Evolutionary conservation across 2,797 vertebrate genomes (phyloP).

Genomic region (Craterocephalus amniculus): DNA sequence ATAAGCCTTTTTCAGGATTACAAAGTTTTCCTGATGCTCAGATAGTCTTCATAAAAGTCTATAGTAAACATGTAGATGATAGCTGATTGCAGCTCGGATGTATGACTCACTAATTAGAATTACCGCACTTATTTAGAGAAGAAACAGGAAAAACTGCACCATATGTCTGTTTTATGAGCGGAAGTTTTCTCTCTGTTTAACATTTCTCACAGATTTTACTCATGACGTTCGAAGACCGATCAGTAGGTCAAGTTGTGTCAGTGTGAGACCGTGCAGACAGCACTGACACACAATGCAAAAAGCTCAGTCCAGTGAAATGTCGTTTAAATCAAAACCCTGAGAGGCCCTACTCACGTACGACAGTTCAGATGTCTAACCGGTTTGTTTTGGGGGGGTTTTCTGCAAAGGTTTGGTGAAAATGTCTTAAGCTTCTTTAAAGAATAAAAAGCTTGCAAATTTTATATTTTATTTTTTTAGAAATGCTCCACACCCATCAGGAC

Average conservation of each 20-base stretch:
- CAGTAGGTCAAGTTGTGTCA: conserved; percentile 13
- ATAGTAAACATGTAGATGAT: background rate
- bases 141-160: background rate
- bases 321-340: background rate
- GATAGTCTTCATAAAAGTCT: background rate
- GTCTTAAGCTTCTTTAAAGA: too few relatives aligned
- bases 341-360: background rate
- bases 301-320: background rate
- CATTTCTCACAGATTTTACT: background rate
- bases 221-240: background rate
- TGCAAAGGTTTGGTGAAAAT: too few relatives aligned
- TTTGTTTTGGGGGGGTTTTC: background rate
- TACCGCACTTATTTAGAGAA: background rate
- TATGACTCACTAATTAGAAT: background rate
- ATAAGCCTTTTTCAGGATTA: background rate
- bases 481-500: conserved; percentile 20
- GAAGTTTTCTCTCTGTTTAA: conserved; percentile 26
- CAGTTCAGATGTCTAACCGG: background rate
- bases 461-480: too few relatives aligned
- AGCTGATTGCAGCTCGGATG: background rate
- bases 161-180: background rate
- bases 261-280: background rate
- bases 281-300: background rate
- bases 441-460: too few relatives aligned
- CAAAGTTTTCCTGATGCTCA: conserved; percentile 45